phyloP scores from a whole-genome alignment of 2,797 vertebrate genomes.

The Chloroceryle inda region DNA sequence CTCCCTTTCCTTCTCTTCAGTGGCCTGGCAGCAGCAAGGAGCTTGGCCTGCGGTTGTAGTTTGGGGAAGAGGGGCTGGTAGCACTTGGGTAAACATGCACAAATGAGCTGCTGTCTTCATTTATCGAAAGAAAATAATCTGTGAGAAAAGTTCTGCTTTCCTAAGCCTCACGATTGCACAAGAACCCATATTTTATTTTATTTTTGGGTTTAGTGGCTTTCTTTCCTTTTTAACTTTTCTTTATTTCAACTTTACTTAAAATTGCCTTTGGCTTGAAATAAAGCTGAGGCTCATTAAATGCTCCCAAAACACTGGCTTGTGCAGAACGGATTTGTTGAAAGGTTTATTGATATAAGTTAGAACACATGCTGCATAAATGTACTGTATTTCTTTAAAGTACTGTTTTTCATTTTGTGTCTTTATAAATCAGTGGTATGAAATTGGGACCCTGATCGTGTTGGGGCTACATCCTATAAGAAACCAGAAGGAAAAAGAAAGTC shows the following conservation, averaged over 20 bases:
- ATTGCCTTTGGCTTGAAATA: constrained; percentile 62
- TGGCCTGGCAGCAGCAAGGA: not conserved
- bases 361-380: constrained; percentile 55
- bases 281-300: constrained; percentile 65
- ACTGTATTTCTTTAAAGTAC: constrained; percentile 43
- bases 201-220: constrained; percentile 51
- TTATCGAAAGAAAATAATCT: constrained; percentile 43
- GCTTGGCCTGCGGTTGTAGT: not conserved
- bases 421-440: constrained; percentile 58
- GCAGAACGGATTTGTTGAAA: constrained; percentile 68
- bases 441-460: not conserved
- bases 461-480: constrained; percentile 45
- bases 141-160: constrained; percentile 42
- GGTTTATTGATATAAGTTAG: constrained; percentile 71
- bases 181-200: constrained; percentile 53
- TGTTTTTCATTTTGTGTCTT: constrained; percentile 55
- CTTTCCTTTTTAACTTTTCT: constrained; percentile 35
- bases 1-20: not conserved
- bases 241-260: constrained; percentile 44
- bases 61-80: not conserved
- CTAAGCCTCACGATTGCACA: constrained; percentile 26
- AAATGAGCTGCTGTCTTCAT: constrained; percentile 35
- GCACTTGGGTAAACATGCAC: not conserved
- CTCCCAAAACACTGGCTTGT: constrained; percentile 64
- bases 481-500: constrained; percentile 40